Evolutionary conservation across 2,888 invertebrate genomes (phyloP), one percentile per base, ranked within the genome.

Genomic region (Yponomeuta cagnagella): DNA sequence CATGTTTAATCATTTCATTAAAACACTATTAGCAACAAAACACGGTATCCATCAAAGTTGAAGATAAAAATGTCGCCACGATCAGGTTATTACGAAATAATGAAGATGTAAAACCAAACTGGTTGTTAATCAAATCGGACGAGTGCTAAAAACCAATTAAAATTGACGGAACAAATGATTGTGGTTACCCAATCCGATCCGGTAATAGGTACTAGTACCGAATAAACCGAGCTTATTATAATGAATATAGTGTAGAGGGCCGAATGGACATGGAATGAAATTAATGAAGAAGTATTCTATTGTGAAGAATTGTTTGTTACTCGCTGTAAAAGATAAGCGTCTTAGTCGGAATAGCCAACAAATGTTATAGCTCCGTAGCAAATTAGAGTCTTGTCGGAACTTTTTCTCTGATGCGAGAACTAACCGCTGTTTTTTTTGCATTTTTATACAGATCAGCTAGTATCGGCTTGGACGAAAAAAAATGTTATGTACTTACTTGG

Each of bases 91-190:
- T 78, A 77, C 75, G 76, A 76, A 75, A 77, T 74, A 73, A 74
- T 76, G 73, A 77, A 76, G 74, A 77, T 73, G 72, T 74, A 75
- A 77, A 80, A 80, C 80, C 77, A 77, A 80, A 80, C 80, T 76
- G 72, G 80, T 80, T 79, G 78, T 82, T 82, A 82, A 82, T 83
- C 80, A 81, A 80, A 80, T 75, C 70, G 37, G 58, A 76, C 15
- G 75, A 83, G 78, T 81, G 81, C 82, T 84, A 83, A 85, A 86
- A 87, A 82, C 81, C 83, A 87, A 88, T 88, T 87, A 85, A 85
- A 85, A 79, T 77, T 82, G 82, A 86, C 80, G 78, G 73, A 73
- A 68, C 74, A 77, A 67, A 69, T 70, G 52, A 48, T 43, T 31
- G 79, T 77, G 78, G 80, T 83, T 84, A 78, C 82, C 79, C 82